These are phyloP conservation scores for Trichogramma dendrolimi DNA, from an alignment of 2,888 invertebrate species.

Conservation along the genomic window DNA sequence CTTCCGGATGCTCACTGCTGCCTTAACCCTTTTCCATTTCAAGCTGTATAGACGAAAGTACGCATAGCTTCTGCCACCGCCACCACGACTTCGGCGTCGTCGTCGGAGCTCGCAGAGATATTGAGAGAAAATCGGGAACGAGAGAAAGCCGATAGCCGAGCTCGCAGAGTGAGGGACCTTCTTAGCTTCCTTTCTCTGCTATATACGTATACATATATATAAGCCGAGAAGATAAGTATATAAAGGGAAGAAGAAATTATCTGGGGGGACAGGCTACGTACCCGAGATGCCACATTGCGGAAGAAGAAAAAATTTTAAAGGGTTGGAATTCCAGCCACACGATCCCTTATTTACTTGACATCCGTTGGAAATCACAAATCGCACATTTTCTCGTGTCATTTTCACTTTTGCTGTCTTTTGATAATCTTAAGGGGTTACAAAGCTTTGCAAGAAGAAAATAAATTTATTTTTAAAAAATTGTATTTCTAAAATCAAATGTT, in stretches of 20 bases:
- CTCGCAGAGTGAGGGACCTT: neutral
- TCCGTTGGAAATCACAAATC: neutral
- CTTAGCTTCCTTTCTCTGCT: no score
- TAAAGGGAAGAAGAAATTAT: slow-evolving; percentile 23
- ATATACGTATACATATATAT: no score
- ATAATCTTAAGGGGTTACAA: neutral
- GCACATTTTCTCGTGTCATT: neutral
- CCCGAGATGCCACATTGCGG: neutral
- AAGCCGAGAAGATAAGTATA: no score
- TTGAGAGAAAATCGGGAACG: slow-evolving; percentile 30
- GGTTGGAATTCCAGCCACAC: no score
- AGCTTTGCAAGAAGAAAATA: no score
- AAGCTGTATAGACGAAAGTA: slow-evolving; percentile 32
- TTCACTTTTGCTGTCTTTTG: neutral
- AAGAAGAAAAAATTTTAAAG: neutral
- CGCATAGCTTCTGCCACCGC: no score
- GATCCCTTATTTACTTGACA: no score
- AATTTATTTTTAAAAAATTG: no score
- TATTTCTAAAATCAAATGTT: no score
- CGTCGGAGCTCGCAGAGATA: slow-evolving; percentile 39
- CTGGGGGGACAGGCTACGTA: slow-evolving; percentile 20
- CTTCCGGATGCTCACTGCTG: slow-evolving; percentile 42
- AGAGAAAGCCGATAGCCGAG: slow-evolving; percentile 11
- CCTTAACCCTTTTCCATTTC: slow-evolving; percentile 49
- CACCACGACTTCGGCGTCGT: slow-evolving; percentile 18